Evolutionary conservation across 2,797 vertebrate species (phyloP).

Genomic region (Xyrichtys novacula): DNA sequence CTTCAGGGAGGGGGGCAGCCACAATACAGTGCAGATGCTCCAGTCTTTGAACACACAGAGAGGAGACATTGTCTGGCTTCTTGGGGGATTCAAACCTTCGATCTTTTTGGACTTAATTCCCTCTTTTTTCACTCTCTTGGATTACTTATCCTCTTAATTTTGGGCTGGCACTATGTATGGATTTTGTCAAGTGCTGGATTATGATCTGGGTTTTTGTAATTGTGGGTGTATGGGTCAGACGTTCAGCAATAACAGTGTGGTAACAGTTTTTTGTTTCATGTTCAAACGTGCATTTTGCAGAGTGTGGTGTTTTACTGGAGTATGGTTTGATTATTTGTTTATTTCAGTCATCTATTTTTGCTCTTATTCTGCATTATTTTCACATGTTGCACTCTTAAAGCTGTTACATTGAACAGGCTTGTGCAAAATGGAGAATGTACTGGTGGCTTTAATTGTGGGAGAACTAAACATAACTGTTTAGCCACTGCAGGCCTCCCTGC

Average conservation of each 20-base stretch:
- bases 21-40: constrained; percentile 55
- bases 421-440: too few relatives aligned
- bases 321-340: too few relatives aligned
- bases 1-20: constrained; percentile 53
- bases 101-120: constrained; percentile 37
- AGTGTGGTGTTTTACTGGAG: too few relatives aligned
- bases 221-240: constrained; percentile 18
- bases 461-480: too few relatives aligned
- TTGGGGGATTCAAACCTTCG: constrained; percentile 19
- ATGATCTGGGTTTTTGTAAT: constrained; percentile 12
- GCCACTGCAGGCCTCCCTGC: not conserved
- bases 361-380: too few relatives aligned
- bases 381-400: too few relatives aligned
- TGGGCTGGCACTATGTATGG: constrained; percentile 10
- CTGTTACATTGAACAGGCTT: too few relatives aligned
- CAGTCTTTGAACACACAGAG: constrained; percentile 21
- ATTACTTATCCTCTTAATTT: constrained; percentile 22
- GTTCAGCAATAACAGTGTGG: constrained; percentile 41
- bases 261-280: constrained; percentile 30
- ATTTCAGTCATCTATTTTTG: too few relatives aligned
- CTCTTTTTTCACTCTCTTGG: constrained; percentile 5
- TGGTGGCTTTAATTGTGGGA: too few relatives aligned
- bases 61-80: constrained; percentile 22
- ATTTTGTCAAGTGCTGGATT: constrained; percentile 14
- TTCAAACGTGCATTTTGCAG: too few relatives aligned